Percentiles rank a stretch among this genome's conserved stretches.
Evolutionary conservation across 2,113 vertebrate species (phyloP).

Genomic region (Hyla sarda): DNA sequence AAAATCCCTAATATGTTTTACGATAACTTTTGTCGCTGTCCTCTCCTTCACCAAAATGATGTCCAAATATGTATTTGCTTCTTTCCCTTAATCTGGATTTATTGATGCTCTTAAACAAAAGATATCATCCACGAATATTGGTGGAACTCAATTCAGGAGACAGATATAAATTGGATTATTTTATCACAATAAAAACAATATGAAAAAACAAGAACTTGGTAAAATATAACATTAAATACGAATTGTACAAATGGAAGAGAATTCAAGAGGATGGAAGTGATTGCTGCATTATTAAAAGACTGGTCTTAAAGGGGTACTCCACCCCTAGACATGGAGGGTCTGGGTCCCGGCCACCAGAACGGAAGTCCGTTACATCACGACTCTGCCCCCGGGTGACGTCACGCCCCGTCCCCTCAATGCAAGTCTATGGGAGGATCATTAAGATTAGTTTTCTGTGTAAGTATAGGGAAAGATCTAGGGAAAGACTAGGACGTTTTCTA

Average conservation of each 20-base stretch:
- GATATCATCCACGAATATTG: constrained; percentile 97
- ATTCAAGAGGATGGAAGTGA: constrained; percentile 94
- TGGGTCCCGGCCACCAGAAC: too few species aligned
- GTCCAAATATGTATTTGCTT: constrained; percentile 91
- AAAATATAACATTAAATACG: constrained; percentile 82
- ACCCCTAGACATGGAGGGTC: too few species aligned
- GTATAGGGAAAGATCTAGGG: too few species aligned
- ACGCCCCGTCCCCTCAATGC: too few species aligned
- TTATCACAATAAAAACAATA: constrained; percentile 97
- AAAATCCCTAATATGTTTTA: constrained; percentile 75
- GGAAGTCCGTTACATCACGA: too few species aligned
- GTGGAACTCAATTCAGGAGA: constrained; percentile 95
- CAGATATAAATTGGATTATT: constrained; percentile 93
- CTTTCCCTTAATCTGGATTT: constrained; percentile 93
- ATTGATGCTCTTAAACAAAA: constrained; percentile 98
- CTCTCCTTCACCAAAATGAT: constrained; percentile 84
- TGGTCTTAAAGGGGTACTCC: neutral
- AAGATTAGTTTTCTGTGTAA: too few species aligned
- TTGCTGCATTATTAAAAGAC: constrained; percentile 75
- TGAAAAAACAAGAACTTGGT: constrained; percentile 84
- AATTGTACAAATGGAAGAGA: constrained; percentile 88
- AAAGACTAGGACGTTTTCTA: too few species aligned
- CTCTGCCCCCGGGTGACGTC: too few species aligned
- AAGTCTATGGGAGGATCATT: too few species aligned
- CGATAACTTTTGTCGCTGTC: constrained; percentile 73